Conservation (phyloP, 2,888 invertebrate genomes). For the Mesopsocus fuscifrons region DNA sequence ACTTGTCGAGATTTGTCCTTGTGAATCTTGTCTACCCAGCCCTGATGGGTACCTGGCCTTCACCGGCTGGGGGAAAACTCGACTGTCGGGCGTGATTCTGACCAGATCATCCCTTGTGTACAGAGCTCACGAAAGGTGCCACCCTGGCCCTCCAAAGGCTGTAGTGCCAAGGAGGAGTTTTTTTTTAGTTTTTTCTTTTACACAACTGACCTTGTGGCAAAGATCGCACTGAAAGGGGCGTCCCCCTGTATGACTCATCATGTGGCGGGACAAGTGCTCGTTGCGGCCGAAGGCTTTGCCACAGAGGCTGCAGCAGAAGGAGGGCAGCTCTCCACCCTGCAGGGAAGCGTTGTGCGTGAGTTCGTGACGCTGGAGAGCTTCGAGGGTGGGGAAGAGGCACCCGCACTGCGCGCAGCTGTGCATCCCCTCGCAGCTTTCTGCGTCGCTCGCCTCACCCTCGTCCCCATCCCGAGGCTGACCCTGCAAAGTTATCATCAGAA, state of each 20-base stretch:
- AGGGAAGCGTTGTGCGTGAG: slow-evolving; percentile 17
- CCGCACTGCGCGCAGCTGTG: slow-evolving; percentile 18
- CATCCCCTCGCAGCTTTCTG: slow-evolving; percentile 13
- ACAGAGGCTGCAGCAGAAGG: slow-evolving; percentile 19
- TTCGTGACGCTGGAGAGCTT: slow-evolving; percentile 19
- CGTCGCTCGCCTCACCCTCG: slow-evolving; percentile 13
- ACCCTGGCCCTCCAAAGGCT: no score
- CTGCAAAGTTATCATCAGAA: no score
- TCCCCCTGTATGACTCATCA: slow-evolving; percentile 18
- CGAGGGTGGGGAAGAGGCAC: slow-evolving; percentile 19
- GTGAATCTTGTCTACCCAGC: no score
- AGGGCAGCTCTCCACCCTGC: slow-evolving; percentile 13
- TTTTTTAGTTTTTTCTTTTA: no score
- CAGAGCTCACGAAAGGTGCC: no score
- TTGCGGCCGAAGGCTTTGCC: slow-evolving; percentile 19
- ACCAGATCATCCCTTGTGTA: no score
- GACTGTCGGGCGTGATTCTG: no score
- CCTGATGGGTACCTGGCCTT: no score
- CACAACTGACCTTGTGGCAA: slow-evolving; percentile 16
- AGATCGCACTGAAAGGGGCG: slow-evolving; percentile 18
- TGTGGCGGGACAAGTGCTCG: slow-evolving; percentile 19
- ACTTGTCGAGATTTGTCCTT: no score
- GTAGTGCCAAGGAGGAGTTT: no score
- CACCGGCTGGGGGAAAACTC: no score
- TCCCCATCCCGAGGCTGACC: slow-evolving; percentile 16